Percentiles rank a stretch among this genome's conserved stretches.
Conservation (phyloP, 2,888 invertebrate species). For the Cephus sareptanus region DNA sequence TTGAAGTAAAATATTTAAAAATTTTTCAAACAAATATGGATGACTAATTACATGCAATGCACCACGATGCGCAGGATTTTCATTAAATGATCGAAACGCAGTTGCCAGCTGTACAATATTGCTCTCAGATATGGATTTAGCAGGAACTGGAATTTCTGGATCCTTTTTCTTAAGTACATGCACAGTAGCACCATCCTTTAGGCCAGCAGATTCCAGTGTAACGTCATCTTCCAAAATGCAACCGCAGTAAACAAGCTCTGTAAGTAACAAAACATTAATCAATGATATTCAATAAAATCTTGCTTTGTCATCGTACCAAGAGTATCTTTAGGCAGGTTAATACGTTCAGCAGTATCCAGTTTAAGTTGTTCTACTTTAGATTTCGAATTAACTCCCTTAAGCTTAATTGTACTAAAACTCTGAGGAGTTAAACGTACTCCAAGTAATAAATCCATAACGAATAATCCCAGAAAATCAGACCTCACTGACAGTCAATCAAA, state of each 20-base stretch:
- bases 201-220: slow-evolving; percentile 73
- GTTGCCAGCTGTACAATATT: slow-evolving; percentile 73
- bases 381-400: slow-evolving; percentile 73
- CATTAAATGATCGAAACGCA: slow-evolving; percentile 72
- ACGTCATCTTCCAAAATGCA: slow-evolving; percentile 74
- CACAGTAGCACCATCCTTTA: slow-evolving; percentile 69
- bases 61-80: slow-evolving; percentile 73
- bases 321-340: slow-evolving; percentile 70
- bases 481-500: neutral
- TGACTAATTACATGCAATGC: slow-evolving; percentile 73
- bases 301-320: slow-evolving; percentile 66
- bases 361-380: slow-evolving; percentile 72
- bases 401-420: slow-evolving; percentile 68
- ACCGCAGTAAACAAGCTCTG: slow-evolving; percentile 80
- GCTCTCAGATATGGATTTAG: slow-evolving; percentile 69
- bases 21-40: slow-evolving; percentile 1
- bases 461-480: neutral
- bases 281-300: neutral
- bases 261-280: slow-evolving; percentile 34
- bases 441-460: slow-evolving; percentile 54
- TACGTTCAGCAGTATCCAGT: slow-evolving; percentile 70
- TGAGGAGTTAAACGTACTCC: slow-evolving; percentile 69
- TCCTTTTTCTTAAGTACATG: slow-evolving; percentile 68
- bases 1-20: slow-evolving; percentile 12
- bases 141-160: slow-evolving; percentile 58